A percentile compares a stretch with the other conserved stretches of the same genome.
phyloP scores from a whole-genome alignment of 92 coral and sea anemone species.

The Virgularia gustaviana region DNA sequence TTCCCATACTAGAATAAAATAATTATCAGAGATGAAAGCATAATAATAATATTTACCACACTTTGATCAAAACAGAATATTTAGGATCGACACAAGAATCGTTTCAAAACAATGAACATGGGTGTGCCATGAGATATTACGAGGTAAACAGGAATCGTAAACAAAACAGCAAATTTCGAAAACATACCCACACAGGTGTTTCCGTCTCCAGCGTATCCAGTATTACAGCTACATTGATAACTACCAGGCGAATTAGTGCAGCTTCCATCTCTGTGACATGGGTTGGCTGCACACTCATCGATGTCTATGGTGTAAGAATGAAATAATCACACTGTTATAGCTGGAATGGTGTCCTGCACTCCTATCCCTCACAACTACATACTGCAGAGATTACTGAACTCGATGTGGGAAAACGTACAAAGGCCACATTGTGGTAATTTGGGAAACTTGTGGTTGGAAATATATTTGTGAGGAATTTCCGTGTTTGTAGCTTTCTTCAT shows the following conservation, averaged over 20 bases:
- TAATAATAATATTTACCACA: background rate
- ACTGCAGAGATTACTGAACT: too few relatives aligned
- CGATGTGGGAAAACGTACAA: too few relatives aligned
- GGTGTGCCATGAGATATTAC: background rate
- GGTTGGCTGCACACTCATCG: constrained; percentile 33
- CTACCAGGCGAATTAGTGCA: constrained; percentile 37
- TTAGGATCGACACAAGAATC: background rate
- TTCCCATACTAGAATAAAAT: too few relatives aligned
- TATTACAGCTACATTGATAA: constrained; percentile 26
- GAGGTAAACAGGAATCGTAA: background rate
- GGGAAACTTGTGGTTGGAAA: too few relatives aligned
- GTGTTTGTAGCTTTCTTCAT: too few relatives aligned
- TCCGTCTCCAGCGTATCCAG: constrained; percentile 36
- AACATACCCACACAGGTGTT: constrained; percentile 37
- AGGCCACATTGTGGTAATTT: too few relatives aligned
- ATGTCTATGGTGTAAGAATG: constrained; percentile 16
- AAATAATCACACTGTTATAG: too few relatives aligned
- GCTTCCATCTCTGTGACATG: constrained; percentile 30
- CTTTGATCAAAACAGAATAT: background rate
- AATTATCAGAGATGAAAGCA: too few relatives aligned
- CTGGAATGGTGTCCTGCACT: too few relatives aligned
- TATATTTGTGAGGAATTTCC: too few relatives aligned
- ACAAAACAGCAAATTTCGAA: background rate
- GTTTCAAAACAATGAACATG: background rate
- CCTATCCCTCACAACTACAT: too few relatives aligned